Evolutionary conservation across 2,888 invertebrate species (phyloP).

Genomic region (Margaritifera margaritifera): DNA sequence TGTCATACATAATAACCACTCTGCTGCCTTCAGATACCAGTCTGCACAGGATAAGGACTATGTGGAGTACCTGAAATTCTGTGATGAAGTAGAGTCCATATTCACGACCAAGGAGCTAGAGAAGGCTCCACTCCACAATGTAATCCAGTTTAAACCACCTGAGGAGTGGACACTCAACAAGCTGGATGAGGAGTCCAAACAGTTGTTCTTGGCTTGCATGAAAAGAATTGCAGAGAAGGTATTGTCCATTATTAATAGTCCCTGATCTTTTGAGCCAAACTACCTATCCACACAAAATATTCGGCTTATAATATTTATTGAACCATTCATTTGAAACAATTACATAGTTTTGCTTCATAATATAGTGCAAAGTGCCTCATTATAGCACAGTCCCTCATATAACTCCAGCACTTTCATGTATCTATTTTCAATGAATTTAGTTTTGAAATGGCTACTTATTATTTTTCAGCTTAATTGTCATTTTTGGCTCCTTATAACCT

Average conservation of each 20-base stretch:
- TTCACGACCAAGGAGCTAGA: slow-evolving; percentile 71
- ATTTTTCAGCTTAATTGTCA: too few species aligned
- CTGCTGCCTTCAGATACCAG: slow-evolving; percentile 52
- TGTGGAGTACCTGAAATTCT: slow-evolving; percentile 69
- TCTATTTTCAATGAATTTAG: too few species aligned
- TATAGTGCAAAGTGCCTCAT: too few species aligned
- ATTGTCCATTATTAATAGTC: not conserved
- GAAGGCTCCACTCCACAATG: slow-evolving; percentile 68
- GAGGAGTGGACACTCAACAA: slow-evolving; percentile 64
- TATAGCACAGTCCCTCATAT: too few species aligned
- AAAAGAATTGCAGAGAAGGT: slow-evolving; percentile 70
- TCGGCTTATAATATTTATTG: too few species aligned
- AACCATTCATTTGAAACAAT: too few species aligned
- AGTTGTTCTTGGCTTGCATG: slow-evolving; percentile 57
- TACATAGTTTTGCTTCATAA: too few species aligned
- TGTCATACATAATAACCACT: not conserved
- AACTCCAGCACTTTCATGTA: too few species aligned
- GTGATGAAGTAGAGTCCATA: slow-evolving; percentile 70
- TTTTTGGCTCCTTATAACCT: too few species aligned
- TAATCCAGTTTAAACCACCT: slow-evolving; percentile 66
- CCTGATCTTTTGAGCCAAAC: not conserved
- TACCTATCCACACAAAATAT: too few species aligned
- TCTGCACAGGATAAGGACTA: slow-evolving; percentile 53
- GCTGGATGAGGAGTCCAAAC: slow-evolving; percentile 54
- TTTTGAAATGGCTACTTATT: too few species aligned